Conservation (phyloP, 2,888 invertebrate genomes). For the Hirudinaria manillensis region DNA sequence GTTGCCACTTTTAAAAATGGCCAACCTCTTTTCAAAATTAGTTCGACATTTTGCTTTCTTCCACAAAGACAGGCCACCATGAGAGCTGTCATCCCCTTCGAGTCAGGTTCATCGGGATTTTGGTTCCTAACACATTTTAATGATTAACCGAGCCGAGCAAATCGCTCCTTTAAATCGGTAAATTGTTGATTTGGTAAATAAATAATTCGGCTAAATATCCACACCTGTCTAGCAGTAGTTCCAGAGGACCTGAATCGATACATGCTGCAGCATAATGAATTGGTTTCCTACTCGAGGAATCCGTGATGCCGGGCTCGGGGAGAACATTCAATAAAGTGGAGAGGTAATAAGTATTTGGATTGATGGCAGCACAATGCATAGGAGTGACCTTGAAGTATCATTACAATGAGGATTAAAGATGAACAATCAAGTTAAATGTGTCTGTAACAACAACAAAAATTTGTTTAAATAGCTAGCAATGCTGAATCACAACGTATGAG, state of each 20-base stretch:
- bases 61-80: conserved; percentile 54
- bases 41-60: conserved; percentile 53
- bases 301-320: conserved; percentile 56
- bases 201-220: not conserved
- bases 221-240: conserved; percentile 52
- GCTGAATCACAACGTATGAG: not conserved
- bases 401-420: not conserved
- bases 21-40: conserved; percentile 42
- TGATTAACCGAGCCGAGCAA: not conserved
- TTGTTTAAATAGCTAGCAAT: not conserved
- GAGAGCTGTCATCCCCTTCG: conserved; percentile 53
- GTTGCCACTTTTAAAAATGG: not conserved
- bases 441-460: not conserved
- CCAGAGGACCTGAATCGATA: conserved; percentile 55
- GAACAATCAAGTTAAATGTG: not conserved
- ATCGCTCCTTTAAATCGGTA: not conserved
- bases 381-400: conserved; percentile 55
- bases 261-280: conserved; percentile 60
- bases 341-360: conserved; percentile 56
- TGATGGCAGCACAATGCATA: conserved; percentile 58
- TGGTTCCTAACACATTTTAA: not conserved
- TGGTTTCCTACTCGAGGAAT: conserved; percentile 54
- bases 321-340: conserved; percentile 52
- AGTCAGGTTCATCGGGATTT: conserved; percentile 49
- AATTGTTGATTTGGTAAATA: not conserved